These are phyloP conservation scores for Semotilus atromaculatus DNA, from an alignment of 2,797 vertebrate genomes.

Conservation along the genomic window DNA sequence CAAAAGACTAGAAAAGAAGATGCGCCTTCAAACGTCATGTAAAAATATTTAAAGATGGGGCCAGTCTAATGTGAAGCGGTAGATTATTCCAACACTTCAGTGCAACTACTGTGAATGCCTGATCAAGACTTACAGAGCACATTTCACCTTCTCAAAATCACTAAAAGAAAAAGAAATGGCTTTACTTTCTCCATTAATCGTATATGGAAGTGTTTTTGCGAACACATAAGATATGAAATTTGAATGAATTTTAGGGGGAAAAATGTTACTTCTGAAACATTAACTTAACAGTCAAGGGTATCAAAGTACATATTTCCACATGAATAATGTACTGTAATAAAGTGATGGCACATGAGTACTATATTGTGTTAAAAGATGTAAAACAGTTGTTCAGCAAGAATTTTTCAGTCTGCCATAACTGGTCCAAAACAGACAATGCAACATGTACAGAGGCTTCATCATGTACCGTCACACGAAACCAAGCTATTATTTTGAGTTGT, in stretches of 20 bases:
- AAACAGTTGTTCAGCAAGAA: neutral
- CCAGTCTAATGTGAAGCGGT: too few species aligned
- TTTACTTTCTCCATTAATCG: too few species aligned
- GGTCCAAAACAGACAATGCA: neutral
- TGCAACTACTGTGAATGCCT: too few species aligned
- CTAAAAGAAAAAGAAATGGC: too few species aligned
- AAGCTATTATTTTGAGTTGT: neutral
- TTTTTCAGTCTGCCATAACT: neutral
- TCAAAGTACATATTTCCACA: neutral
- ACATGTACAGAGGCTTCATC: neutral
- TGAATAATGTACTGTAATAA: neutral
- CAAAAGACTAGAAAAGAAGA: too few species aligned
- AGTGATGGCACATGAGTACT: neutral
- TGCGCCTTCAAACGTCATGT: too few species aligned
- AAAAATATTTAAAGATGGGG: too few species aligned
- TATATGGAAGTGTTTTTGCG: too few species aligned
- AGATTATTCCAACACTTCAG: too few species aligned
- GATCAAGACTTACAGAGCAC: too few species aligned
- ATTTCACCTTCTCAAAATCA: too few species aligned
- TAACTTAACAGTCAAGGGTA: neutral
- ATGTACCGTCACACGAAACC: neutral
- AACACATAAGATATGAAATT: too few species aligned
- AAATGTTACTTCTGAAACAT: neutral
- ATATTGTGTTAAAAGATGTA: neutral
- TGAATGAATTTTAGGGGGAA: neutral